These are phyloP conservation scores for Agelaius phoeniceus DNA, from an alignment of 2,113 vertebrate species.

Conservation along the genomic window DNA sequence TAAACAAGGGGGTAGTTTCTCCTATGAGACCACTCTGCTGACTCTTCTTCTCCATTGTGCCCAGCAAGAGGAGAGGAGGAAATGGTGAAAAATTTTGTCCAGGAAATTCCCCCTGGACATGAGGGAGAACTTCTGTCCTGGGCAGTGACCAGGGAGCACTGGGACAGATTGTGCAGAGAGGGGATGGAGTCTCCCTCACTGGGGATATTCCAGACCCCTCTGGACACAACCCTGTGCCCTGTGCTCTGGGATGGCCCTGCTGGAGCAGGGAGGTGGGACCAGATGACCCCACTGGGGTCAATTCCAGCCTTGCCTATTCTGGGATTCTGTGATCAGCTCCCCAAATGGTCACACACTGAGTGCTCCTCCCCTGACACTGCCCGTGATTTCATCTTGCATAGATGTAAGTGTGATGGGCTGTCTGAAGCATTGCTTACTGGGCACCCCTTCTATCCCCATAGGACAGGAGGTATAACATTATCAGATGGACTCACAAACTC, in stretches of 20 bases:
- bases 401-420: neutral
- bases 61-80: neutral
- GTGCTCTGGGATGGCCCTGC: neutral
- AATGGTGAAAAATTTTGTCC: neutral
- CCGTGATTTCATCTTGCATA: neutral
- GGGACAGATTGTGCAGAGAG: neutral
- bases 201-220: fast-evolving
- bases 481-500: neutral
- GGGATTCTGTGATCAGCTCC: neutral
- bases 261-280: neutral
- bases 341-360: fast-evolving
- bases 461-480: neutral
- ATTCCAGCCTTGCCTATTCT: neutral
- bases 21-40: neutral
- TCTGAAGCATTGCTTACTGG: neutral
- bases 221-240: neutral
- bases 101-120: neutral
- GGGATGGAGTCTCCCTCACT: neutral
- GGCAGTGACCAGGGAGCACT: fast-evolving
- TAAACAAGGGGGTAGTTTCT: neutral
- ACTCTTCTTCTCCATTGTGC: neutral
- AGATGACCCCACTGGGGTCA: too few relatives aligned
- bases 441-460: fast-evolving
- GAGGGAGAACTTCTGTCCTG: neutral
- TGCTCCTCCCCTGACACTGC: neutral